phyloP scores from a whole-genome alignment of 2,113 vertebrate genomes.

The Clarias batrachus region DNA sequence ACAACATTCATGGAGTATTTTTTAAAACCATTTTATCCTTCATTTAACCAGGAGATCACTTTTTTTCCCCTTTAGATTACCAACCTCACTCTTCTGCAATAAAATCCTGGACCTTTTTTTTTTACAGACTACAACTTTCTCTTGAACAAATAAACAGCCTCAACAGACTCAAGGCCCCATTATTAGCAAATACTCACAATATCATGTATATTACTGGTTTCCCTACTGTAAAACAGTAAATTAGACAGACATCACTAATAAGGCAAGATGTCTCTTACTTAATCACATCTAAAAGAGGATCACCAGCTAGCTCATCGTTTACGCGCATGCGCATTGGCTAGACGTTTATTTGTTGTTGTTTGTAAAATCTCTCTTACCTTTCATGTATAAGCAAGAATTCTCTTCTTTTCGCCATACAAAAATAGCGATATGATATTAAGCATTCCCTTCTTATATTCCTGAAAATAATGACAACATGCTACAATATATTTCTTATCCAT shows the following conservation, averaged over 20 bases:
- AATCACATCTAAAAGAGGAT: background rate
- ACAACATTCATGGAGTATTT: background rate
- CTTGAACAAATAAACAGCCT: background rate
- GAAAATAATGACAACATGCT: background rate
- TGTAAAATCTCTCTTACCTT: background rate
- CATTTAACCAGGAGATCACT: background rate
- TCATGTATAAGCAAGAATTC: background rate
- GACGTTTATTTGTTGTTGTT: background rate
- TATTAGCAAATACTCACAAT: background rate
- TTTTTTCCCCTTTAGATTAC: no score
- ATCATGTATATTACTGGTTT: background rate
- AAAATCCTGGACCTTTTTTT: background rate
- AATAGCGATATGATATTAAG: background rate
- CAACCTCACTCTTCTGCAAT: background rate
- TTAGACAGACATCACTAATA: background rate
- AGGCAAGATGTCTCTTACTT: background rate
- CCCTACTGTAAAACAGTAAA: background rate
- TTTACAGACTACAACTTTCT: background rate
- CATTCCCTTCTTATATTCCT: background rate
- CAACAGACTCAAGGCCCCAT: background rate
- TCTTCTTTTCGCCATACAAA: slow-evolving; percentile 4
- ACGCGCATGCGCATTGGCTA: slow-evolving; percentile 1
- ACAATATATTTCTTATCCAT: background rate
- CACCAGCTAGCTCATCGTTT: background rate
- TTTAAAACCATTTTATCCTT: background rate